Conservation (phyloP, 2,113 vertebrate species). For the Gobiocypris rarus region DNA sequence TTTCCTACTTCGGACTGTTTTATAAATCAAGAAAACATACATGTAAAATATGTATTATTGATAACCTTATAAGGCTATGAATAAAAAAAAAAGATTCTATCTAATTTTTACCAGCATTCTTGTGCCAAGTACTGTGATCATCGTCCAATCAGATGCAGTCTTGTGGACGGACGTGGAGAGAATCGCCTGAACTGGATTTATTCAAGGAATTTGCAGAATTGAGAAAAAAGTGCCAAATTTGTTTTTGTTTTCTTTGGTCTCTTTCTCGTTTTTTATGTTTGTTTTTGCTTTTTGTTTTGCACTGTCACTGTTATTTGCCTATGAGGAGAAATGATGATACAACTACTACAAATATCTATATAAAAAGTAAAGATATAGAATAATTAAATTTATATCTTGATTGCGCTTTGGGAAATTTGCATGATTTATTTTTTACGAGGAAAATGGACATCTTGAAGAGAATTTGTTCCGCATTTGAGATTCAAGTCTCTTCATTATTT, state of each 20-base stretch:
- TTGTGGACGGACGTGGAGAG: conserved; percentile 70
- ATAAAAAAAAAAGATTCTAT: conserved; percentile 77
- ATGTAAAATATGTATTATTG: conserved; percentile 79
- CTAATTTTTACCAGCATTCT: conserved; percentile 84
- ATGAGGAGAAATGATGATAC: conserved; percentile 64
- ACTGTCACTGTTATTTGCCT: conserved; percentile 74
- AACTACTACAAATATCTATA: conserved; percentile 50
- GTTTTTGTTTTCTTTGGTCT: conserved; percentile 67
- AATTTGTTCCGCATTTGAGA: neutral
- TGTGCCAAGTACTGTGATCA: conserved; percentile 84
- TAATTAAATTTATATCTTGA: conserved; percentile 71
- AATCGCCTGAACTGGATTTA: conserved; percentile 72
- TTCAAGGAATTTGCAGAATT: conserved; percentile 75
- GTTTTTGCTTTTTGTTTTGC: conserved; percentile 52
- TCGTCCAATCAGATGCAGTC: conserved; percentile 71
- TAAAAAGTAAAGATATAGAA: conserved; percentile 56
- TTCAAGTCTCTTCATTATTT: conserved; percentile 54
- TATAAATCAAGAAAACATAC: conserved; percentile 73
- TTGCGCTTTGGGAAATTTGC: conserved; percentile 75
- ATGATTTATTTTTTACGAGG: conserved; percentile 67
- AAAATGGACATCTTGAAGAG: conserved; percentile 26
- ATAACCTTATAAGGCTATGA: conserved; percentile 79
- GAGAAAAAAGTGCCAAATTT: conserved; percentile 79
- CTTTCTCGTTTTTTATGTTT: conserved; percentile 3
- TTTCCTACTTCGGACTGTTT: conserved; percentile 78